Evolutionary conservation across 2,888 invertebrate species (phyloP).

Genomic region (Eudemis profundana): DNA sequence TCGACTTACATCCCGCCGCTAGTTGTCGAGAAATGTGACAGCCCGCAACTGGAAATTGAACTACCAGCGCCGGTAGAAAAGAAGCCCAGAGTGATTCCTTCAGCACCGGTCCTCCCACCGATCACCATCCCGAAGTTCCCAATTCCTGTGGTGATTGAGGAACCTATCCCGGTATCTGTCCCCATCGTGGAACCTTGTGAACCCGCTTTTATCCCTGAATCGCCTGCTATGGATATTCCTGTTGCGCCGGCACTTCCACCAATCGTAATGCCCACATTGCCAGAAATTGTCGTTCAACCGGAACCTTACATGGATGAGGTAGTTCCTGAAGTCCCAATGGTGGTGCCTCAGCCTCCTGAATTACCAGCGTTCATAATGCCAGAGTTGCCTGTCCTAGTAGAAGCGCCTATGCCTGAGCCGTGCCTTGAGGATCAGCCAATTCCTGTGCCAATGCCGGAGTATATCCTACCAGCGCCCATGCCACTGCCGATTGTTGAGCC

Average conservation of each 20-base stretch:
- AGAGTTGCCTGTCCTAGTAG: constrained; percentile 15
- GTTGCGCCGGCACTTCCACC: constrained; percentile 11
- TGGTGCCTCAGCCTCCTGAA: constrained; percentile 46
- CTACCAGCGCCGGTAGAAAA: constrained; percentile 26
- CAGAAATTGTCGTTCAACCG: not conserved
- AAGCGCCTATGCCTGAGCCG: not conserved
- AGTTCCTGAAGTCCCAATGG: constrained; percentile 24
- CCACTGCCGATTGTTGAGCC: not conserved
- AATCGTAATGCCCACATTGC: not conserved
- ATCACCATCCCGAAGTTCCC: constrained; percentile 33
- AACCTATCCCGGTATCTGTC: not conserved
- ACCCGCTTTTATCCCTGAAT: constrained; percentile 7
- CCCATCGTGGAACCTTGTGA: constrained; percentile 19
- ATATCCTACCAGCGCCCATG: not conserved
- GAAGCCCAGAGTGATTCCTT: constrained; percentile 38
- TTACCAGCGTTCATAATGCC: constrained; percentile 43
- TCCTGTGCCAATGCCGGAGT: not conserved
- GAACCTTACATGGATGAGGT: constrained; percentile 15
- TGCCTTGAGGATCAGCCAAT: constrained; percentile 16
- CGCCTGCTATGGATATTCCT: constrained; percentile 13
- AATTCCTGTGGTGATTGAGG: constrained; percentile 19
- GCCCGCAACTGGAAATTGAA: constrained; percentile 36
- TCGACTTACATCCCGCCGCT: constrained; percentile 41
- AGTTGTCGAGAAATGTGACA: constrained; percentile 38
- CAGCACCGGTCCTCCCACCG: constrained; percentile 43